Evolutionary conservation across 2,888 invertebrate genomes (phyloP), one percentile per base, ranked within the genome.

Genomic region (Sesamia inferens): DNA sequence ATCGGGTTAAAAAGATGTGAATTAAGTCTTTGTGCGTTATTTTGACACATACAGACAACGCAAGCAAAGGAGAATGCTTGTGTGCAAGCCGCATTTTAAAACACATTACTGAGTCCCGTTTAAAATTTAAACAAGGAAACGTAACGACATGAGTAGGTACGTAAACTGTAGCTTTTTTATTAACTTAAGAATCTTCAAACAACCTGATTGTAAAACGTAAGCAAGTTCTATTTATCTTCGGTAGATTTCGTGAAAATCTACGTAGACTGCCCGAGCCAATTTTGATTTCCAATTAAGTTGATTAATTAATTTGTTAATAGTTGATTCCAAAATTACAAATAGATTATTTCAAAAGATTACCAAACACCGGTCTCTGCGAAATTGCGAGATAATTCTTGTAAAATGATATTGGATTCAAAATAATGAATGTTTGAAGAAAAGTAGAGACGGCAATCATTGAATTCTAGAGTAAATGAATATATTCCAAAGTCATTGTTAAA

Each of bases 321-420:
- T 59, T 79, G 58, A 76, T 76, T 58, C 24, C 47, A 54, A 79
- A 79, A 76, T 76, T 58, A n/a, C 47, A 54, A 79, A 79, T 75
- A 31, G 54, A 48, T 31, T 48, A 42, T 74, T 79, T 24, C 44
- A 47, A 47, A 64, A 73, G 79, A 79, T 76, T 74, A 57, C 5
- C n/a, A 13, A 31, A 63, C 54, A 14, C 16, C 48, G 24, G 42
- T 79, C 54, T 59, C 79, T 74, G 31, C 13, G 16, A 64, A 63
- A 64, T 76, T 79, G 31, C 16, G 16, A 64, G 74, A 64, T 76
- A 74, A 79, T 54, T 58, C n/a, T 74, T 59, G 80, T 79, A 47
- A 79, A 59, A 62, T 72, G 54, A 79, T 74, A 74, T 74, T 64
- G n/a, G 13, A 74, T 59, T 59, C 47, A 48, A 74, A 64, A 64